Base-by-base conservation (phyloP, 2,797 vertebrate species). In the Echiichthys vipera region DNA sequence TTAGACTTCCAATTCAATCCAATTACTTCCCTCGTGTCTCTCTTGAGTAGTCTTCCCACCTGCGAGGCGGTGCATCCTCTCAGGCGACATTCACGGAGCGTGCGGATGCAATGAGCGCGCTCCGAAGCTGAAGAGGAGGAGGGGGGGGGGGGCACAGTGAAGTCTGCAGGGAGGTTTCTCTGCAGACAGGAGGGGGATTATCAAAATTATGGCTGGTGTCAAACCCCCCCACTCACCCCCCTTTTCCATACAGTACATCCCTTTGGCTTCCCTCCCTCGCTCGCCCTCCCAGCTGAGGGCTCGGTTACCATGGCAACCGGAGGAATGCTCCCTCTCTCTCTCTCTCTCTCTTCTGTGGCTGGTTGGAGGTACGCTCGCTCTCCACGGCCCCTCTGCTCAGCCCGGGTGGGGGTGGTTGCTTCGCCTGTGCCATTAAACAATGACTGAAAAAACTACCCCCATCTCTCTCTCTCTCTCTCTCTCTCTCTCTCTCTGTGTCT, bases 271-370 rank as follows among this genome's bases (percentile, higher is more conserved):
- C 51, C 64, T 62, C 74, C 40, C 71, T 69, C 11, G 1, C 71
- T 59, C n/a, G 34, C 78, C 51, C 37, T 77, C 78, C 81, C 80
- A 85, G 79, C 74, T 81, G 88, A 88, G 84, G 59, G 77, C 64
- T 78, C 3, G 65, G 91, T 92, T 92, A 84, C 94, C 88, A 85
- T 79, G 82, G 90, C 74, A 92, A 92, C 91, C 82, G 0, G 36
- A 59, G 86, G 77, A 90, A 91, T 77, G 84, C 87, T 79, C n/a
- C n/a, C n/a, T n/a, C n/a, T n/a, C n/a, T n/a, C n/a, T n/a, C n/a
- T n/a, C n/a, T n/a, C n/a, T n/a, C n/a, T n/a, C 77, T 84, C 71
- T 36, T 69, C 71, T 69, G 61, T 54, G 57, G 72, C 80, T 80
- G 80, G 75, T 78, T 79, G 70, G 76, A 77, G 71, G 76, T 77